These are phyloP conservation scores for Syngnathus scovelli DNA, from an alignment of 2,113 vertebrate species.

Conservation along the genomic window DNA sequence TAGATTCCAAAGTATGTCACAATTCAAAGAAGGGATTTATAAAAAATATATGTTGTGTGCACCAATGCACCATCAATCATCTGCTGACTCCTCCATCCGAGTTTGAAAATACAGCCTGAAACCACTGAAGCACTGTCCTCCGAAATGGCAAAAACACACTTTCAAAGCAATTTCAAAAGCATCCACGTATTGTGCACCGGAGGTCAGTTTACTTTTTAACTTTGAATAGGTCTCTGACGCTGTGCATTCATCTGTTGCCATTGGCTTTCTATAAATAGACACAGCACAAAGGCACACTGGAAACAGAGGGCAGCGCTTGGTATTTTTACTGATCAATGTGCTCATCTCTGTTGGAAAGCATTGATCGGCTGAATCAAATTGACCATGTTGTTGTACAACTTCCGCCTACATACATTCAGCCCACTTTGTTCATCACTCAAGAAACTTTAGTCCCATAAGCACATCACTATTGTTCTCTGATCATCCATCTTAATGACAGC, in stretches of 20 bases:
- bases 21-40: neutral
- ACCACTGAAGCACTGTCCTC: constrained; percentile 4
- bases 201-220: constrained; percentile 63
- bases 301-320: constrained; percentile 54
- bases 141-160: constrained; percentile 30
- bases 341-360: constrained; percentile 64
- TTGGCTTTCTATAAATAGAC: constrained; percentile 64
- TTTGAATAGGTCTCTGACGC: constrained; percentile 60
- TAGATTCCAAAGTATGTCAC: neutral
- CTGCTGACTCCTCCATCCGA: constrained; percentile 9
- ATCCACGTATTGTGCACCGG: constrained; percentile 47
- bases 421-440: neutral
- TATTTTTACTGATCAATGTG: constrained; percentile 61
- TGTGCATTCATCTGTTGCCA: constrained; percentile 55
- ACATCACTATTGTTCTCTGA: constrained; percentile 17
- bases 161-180: constrained; percentile 36
- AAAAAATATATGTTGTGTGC: neutral
- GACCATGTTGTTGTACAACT: constrained; percentile 41
- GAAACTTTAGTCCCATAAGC: constrained; percentile 15
- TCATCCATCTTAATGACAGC: constrained; percentile 21
- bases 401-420: constrained; percentile 24
- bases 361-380: constrained; percentile 57
- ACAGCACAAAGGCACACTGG: constrained; percentile 52
- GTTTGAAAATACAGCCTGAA: constrained; percentile 20
- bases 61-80: neutral